Conservation (phyloP, 1,140 invertebrate species). For the Aplysia californica region DNA sequence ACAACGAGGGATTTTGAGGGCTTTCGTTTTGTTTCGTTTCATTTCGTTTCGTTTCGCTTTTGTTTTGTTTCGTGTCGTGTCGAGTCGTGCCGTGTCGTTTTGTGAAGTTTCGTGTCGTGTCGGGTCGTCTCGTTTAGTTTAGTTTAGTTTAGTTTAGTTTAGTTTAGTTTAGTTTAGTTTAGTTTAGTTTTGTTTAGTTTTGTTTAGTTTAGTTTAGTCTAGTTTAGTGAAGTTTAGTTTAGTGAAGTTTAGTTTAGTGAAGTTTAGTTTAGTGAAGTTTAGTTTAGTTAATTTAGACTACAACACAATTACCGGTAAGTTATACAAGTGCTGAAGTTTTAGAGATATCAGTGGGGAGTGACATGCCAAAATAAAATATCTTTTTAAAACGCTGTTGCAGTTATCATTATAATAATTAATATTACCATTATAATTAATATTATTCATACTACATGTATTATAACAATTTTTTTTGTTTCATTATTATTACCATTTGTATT, state of each 20-base stretch:
- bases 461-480: background rate
- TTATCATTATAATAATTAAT: background rate
- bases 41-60: constrained; percentile 24
- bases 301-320: constrained; percentile 1
- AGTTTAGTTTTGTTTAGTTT: constrained; percentile 28
- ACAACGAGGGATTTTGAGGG: too few species aligned
- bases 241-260: too few species aligned
- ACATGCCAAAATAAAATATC: background rate
- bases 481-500: background rate
- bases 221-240: too few species aligned
- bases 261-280: too few species aligned
- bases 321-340: too few species aligned
- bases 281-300: too few species aligned
- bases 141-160: constrained; percentile 27
- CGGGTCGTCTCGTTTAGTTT: background rate
- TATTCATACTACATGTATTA: background rate
- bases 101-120: constrained; percentile 19
- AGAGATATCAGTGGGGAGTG: background rate
- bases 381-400: background rate
- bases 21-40: constrained; percentile 25
- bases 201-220: constrained; percentile 8
- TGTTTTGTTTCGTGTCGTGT: constrained; percentile 22
- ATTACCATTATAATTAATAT: background rate
- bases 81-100: constrained; percentile 24
- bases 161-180: constrained; percentile 27